Evolutionary conservation across 2,113 vertebrate genomes (phyloP).

Genomic region (Xiphophorus couchianus): DNA sequence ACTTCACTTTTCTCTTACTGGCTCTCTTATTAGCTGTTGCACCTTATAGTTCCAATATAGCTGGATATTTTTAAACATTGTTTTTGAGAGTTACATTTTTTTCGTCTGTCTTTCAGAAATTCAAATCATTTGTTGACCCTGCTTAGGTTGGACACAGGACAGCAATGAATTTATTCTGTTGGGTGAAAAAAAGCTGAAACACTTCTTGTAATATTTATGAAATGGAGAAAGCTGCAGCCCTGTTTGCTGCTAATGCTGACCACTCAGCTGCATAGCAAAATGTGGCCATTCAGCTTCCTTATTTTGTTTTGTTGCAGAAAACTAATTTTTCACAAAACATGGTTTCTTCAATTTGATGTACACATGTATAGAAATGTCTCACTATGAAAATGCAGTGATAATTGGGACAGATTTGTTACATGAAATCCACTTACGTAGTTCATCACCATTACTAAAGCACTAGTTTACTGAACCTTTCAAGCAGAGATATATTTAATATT

Average conservation of each 20-base stretch:
- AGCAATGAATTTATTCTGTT: conserved; percentile 27
- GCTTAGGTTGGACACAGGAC: conserved; percentile 4
- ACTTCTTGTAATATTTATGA: conserved; percentile 29
- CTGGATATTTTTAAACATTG: not conserved
- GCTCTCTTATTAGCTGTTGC: not conserved
- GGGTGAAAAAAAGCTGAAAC: conserved; percentile 14
- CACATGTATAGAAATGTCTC: not conserved
- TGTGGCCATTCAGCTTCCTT: not conserved
- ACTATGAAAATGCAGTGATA: not conserved
- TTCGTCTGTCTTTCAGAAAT: not conserved
- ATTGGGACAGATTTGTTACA: not conserved
- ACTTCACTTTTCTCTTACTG: not conserved
- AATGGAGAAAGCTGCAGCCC: conserved; percentile 28
- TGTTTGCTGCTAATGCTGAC: conserved; percentile 38
- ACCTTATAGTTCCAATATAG: not conserved
- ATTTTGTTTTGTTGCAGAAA: not conserved
- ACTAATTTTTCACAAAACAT: too few species aligned
- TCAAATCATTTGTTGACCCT: conserved; percentile 19
- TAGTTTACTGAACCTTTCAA: conserved; percentile 3
- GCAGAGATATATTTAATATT: not conserved
- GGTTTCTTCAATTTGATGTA: not conserved
- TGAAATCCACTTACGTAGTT: not conserved
- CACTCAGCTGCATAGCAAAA: conserved; percentile 11
- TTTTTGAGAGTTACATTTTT: not conserved
- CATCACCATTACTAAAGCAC: not conserved